These are phyloP conservation scores for Luehdorfia chinensis DNA, from an alignment of 1,140 invertebrate species.

Conservation along the genomic window DNA sequence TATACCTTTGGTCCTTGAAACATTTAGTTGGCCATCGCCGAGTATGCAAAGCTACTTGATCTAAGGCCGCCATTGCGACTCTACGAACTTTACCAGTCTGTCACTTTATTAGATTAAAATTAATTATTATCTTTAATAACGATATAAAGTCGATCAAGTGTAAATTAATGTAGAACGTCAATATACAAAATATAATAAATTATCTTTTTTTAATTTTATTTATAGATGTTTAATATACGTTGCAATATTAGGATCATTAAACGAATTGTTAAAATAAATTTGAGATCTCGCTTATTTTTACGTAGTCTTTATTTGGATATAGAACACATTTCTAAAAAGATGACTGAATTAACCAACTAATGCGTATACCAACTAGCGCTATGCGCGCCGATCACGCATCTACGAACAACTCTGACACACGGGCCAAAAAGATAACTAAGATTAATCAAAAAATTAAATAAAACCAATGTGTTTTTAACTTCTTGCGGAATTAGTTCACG, in stretches of 20 bases:
- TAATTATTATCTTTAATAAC: constrained; percentile 76
- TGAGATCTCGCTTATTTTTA: constrained; percentile 77
- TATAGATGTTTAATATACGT: constrained; percentile 60
- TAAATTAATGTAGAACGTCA: constrained; percentile 75
- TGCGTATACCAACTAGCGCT: constrained; percentile 65
- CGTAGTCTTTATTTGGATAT: constrained; percentile 75
- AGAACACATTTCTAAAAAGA: constrained; percentile 70
- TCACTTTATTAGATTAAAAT: constrained; percentile 77
- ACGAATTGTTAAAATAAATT: constrained; percentile 76
- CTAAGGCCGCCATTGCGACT: constrained; percentile 73
- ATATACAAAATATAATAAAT: constrained; percentile 77
- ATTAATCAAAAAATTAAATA: too few species aligned
- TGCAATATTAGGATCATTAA: constrained; percentile 72
- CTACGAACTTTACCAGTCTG: constrained; percentile 77
- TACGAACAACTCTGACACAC: constrained; percentile 17
- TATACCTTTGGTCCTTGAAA: constrained; percentile 76
- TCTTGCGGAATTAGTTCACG: too few species aligned
- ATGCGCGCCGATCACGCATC: constrained; percentile 24
- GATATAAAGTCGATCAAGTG: constrained; percentile 73
- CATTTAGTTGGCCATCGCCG: constrained; percentile 73
- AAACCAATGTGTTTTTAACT: too few species aligned
- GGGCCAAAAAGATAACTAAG: too few species aligned
- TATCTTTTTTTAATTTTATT: constrained; percentile 69
- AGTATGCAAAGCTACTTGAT: constrained; percentile 76
- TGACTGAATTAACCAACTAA: constrained; percentile 63